Percentiles rank a stretch among this genome's conserved stretches.
Conservation (phyloP, 2,797 vertebrate genomes). For the Chloroceryle inda region DNA sequence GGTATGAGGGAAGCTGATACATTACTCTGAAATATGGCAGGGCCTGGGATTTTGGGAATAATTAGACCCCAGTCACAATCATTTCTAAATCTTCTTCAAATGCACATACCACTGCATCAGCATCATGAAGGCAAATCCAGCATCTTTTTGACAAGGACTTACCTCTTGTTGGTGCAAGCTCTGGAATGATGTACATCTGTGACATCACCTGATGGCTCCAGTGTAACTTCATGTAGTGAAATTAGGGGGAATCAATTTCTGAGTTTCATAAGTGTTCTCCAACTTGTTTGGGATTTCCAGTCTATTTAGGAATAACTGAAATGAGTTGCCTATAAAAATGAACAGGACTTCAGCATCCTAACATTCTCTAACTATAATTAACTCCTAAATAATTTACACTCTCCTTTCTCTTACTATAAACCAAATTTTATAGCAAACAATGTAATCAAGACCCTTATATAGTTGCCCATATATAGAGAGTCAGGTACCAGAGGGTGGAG, state of each 20-base stretch:
- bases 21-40: not conserved
- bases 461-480: not conserved
- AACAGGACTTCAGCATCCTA: not conserved
- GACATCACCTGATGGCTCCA: not conserved
- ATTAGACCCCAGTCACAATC: not conserved
- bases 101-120: not conserved
- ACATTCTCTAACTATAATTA: not conserved
- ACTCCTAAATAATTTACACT: not conserved
- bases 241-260: not conserved
- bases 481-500: not conserved
- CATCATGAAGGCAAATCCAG: not conserved
- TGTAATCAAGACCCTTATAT: not conserved
- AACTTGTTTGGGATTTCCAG: not conserved
- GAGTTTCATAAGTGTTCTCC: not conserved
- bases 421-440: not conserved
- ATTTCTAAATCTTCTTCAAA: not conserved
- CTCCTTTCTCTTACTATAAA: not conserved
- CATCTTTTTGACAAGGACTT: not conserved
- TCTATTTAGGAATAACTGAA: not conserved
- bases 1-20: not conserved
- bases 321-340: not conserved
- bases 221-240: not conserved
- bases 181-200: not conserved
- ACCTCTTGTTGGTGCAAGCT: not conserved
- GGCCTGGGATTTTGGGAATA: not conserved